A percentile compares a stretch with the other conserved stretches of the same genome.
phyloP scores from a whole-genome alignment of 2,888 invertebrate genomes.

The Achlya flavicornis region DNA sequence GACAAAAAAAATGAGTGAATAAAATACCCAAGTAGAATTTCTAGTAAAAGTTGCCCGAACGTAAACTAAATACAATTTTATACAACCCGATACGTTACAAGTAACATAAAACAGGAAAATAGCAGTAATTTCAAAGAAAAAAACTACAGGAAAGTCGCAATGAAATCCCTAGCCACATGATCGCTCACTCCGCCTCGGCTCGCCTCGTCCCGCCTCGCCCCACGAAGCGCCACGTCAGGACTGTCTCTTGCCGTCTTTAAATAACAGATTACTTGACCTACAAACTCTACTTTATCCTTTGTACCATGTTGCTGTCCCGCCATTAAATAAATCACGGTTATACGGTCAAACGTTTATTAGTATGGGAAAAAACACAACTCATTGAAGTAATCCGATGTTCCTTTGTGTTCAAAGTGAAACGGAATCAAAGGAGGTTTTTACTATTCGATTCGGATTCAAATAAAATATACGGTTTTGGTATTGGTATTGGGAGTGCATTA shows the following conservation, averaged over 20 bases:
- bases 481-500: background rate
- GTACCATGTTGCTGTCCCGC: slow-evolving; percentile 2
- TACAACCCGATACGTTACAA: background rate
- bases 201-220: slow-evolving; percentile 4
- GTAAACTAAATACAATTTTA: background rate
- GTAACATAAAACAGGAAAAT: slow-evolving; percentile 20
- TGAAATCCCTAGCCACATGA: slow-evolving; percentile 8
- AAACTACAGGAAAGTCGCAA: background rate
- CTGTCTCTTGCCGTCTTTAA: slow-evolving; percentile 18
- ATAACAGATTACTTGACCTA: slow-evolving; percentile 31
- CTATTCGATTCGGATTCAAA: background rate
- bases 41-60: too few species aligned
- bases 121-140: slow-evolving; percentile 1
- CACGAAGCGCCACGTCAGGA: slow-evolving; percentile 19
- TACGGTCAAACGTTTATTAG: slow-evolving; percentile 8
- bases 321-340: slow-evolving; percentile 6
- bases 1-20: too few species aligned
- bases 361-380: slow-evolving; percentile 1
- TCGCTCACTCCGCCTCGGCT: background rate
- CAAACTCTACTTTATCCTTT: slow-evolving; percentile 15
- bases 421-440: background rate
- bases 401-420: slow-evolving; percentile 2
- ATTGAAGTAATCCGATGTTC: slow-evolving; percentile 2
- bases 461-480: background rate
- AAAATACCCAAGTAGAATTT: too few species aligned